phyloP scores from a whole-genome alignment of 2,888 invertebrate species.

The Drosophila paramelanica region DNA sequence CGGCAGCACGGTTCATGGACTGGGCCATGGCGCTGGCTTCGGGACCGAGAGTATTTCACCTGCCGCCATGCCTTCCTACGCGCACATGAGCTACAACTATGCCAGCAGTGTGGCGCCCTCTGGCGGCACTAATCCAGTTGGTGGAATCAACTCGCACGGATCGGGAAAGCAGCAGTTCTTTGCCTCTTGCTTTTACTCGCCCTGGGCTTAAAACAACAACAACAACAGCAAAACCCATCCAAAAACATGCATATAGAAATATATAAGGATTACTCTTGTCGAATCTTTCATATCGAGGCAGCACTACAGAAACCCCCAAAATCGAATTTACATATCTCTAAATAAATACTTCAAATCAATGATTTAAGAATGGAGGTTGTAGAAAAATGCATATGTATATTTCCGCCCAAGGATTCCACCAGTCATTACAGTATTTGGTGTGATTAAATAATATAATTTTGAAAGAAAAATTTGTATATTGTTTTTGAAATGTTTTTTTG shows the following conservation, averaged over 20 bases:
- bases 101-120: constrained; percentile 53
- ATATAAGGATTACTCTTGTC: constrained; percentile 3
- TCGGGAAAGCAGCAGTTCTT: constrained; percentile 83
- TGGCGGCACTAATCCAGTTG: constrained; percentile 8
- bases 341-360: constrained; percentile 28
- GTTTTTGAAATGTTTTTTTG: too few species aligned
- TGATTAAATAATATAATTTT: constrained; percentile 52
- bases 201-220: constrained; percentile 75
- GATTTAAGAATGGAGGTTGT: constrained; percentile 44
- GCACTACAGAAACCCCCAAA: constrained; percentile 28
- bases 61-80: constrained; percentile 59
- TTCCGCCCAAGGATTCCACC: constrained; percentile 49
- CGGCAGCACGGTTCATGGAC: background rate
- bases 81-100: constrained; percentile 81
- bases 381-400: constrained; percentile 47
- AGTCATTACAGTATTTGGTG: constrained; percentile 39
- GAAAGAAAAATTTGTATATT: background rate
- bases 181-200: constrained; percentile 83
- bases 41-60: constrained; percentile 47
- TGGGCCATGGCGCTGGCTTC: constrained; percentile 40
- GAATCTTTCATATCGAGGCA: constrained; percentile 30
- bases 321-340: constrained; percentile 77
- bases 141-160: constrained; percentile 41
- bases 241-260: background rate
- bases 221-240: too few species aligned